phyloP scores from a whole-genome alignment of 2,888 invertebrate species.

The Ferdinandea cuprea region DNA sequence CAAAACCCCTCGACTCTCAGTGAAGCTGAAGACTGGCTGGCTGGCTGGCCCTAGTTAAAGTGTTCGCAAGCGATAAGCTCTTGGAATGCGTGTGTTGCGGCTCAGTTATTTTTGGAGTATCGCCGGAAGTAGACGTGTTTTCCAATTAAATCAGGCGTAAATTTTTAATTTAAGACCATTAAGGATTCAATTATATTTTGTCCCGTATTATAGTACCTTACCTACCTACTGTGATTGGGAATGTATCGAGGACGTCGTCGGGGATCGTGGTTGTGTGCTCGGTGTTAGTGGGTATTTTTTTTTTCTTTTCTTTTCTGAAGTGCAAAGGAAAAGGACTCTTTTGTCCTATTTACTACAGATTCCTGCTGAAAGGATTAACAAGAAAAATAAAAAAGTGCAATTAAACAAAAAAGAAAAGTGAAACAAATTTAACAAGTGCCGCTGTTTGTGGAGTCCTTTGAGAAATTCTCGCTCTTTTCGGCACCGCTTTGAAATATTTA shows the following conservation, averaged over 20 bases:
- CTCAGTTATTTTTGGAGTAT: constrained; percentile 76
- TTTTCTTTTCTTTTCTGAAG: constrained; percentile 1
- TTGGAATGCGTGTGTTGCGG: constrained; percentile 64
- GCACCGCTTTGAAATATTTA: constrained; percentile 67
- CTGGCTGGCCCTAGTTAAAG: constrained; percentile 38
- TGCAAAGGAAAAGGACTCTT: constrained; percentile 5
- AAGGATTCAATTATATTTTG: constrained; percentile 41
- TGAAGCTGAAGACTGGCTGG: neutral
- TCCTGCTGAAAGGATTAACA: constrained; percentile 26
- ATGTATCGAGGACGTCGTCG: neutral
- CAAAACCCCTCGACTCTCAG: constrained; percentile 9
- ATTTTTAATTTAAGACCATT: constrained; percentile 54
- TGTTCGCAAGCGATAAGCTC: constrained; percentile 64
- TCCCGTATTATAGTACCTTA: constrained; percentile 23
- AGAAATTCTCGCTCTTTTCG: constrained; percentile 32
- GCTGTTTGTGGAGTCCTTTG: constrained; percentile 47
- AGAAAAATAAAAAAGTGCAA: constrained; percentile 58
- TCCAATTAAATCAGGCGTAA: constrained; percentile 57
- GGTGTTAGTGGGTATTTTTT: constrained; percentile 19
- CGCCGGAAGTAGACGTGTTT: constrained; percentile 76
- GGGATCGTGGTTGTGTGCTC: neutral
- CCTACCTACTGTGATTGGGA: constrained; percentile 7
- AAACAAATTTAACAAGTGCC: constrained; percentile 55
- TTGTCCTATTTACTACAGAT: constrained; percentile 27
- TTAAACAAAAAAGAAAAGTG: constrained; percentile 47